Base-by-base conservation (phyloP, 1,140 invertebrate genomes). In the Diprion similis region DNA sequence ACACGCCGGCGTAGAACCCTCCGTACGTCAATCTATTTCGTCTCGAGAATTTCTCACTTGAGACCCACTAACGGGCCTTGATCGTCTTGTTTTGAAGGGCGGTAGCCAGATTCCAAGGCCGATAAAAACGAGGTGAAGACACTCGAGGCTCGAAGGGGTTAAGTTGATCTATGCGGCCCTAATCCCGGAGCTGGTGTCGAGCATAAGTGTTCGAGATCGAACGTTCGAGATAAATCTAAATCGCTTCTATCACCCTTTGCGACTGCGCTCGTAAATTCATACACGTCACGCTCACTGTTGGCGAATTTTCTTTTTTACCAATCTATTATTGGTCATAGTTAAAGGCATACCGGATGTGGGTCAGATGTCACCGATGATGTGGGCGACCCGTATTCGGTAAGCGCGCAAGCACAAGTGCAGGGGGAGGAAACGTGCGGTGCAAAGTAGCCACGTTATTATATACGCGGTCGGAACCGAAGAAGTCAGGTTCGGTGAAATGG, bases 261-360 rank as follows among this genome's bases (percentile, higher is more conserved):
- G 68, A 72, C 68, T 68, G 24, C 65, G 71, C 3, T 15, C 18
- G 68, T 75, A 75, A 75, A 75, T 75, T 70, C 46, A 46, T 65
- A 15, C 10, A 11, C 66, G 19, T 45, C 13, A 47, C 69, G 46
- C 13, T 45, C 70, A 73, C 66, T 70, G 47, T 45, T 19, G 48
- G 59, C 65, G 46, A 72, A 71, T 72, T 65, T 75, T 68, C 75
- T 75, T 81, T 77, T 59, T 15, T 59, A 59, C 51, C 51, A 37
- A 37, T 37, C 24, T 37, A 37, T 37, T 37, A 59, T 70, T 18
- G 72, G 73, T 76, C 73, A 77, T 77, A 77, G 68, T 72, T 72
- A 73, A 78, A 78, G 73, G 74, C 75, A 70, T 74, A 70, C 80
- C 81, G 80, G 81, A 83, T 83, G 82, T 83, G 82, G 82, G 82